These are phyloP conservation scores for Babyrousa celebensis DNA, from an alignment of 2,797 vertebrate genomes.

Conservation along the genomic window DNA sequence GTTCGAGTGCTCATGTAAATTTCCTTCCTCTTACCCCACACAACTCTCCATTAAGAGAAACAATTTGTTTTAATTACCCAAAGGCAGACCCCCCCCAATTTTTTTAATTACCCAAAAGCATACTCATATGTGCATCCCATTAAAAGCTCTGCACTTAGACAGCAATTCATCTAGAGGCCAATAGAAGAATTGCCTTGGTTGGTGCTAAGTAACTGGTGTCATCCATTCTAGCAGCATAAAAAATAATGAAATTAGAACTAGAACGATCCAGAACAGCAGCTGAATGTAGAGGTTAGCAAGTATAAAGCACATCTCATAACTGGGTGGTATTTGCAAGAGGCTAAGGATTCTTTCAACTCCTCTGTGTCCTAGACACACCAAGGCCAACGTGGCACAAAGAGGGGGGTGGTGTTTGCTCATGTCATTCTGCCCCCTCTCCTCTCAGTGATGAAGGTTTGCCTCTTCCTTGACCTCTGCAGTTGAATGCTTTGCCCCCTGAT, in stretches of 20 bases:
- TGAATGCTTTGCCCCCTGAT: constrained; percentile 83
- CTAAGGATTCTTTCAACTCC: not conserved
- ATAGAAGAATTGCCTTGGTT: not conserved
- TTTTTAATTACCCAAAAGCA: not conserved
- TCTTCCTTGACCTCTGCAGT: not conserved
- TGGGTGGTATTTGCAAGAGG: not conserved
- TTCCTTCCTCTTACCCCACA: not conserved
- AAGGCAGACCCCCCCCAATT: not conserved
- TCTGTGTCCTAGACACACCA: not conserved
- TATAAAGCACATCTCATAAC: not conserved
- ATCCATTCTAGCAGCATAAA: not conserved
- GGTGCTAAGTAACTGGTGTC: not conserved
- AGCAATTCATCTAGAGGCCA: not conserved
- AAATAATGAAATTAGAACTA: not conserved
- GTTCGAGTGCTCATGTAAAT: constrained; percentile 5
- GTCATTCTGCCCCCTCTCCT: not conserved
- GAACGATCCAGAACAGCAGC: not conserved
- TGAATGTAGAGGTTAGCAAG: not conserved
- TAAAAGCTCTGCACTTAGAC: not conserved
- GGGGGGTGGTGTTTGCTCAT: not conserved
- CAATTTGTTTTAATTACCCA: constrained; percentile 17
- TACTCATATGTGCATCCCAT: too few relatives aligned
- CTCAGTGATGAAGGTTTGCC: not conserved
- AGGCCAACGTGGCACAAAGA: not conserved
- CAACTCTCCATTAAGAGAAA: constrained; percentile 22